These are phyloP conservation scores for Scaptomyza flava DNA, from an alignment of 2,888 invertebrate genomes.

Conservation along the genomic window DNA sequence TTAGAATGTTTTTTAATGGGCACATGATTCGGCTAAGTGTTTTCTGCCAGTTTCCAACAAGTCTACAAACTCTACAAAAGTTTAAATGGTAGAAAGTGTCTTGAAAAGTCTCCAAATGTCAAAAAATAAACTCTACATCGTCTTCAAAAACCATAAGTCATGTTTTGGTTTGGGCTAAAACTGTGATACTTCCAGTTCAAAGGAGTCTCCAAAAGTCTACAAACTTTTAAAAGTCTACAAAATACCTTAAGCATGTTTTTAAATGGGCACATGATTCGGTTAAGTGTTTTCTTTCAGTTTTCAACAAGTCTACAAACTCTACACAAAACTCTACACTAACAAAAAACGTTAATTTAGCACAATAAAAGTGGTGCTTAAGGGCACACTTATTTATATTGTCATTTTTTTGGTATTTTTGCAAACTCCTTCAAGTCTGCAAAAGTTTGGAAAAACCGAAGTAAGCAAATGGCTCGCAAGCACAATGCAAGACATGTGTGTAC, in stretches of 20 bases:
- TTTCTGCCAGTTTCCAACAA: background rate
- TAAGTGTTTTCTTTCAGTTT: background rate
- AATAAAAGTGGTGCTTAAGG: background rate
- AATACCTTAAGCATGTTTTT: background rate
- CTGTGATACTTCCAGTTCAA: background rate
- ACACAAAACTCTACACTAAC: slow-evolving; percentile 7
- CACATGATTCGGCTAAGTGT: background rate
- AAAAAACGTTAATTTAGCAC: background rate
- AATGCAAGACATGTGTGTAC: slow-evolving; percentile 6
- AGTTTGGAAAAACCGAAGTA: background rate
- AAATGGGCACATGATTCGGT: background rate
- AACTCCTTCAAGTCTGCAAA: slow-evolving; percentile 30
- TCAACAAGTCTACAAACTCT: slow-evolving; percentile 3
- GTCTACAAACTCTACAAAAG: slow-evolving; percentile 11
- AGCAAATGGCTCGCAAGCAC: background rate
- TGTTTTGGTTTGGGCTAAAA: background rate
- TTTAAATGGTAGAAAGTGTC: background rate
- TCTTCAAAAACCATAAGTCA: background rate
- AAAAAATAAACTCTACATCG: no score
- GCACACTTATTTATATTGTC: background rate
- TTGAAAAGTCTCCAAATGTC: background rate
- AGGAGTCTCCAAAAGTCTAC: slow-evolving; percentile 1
- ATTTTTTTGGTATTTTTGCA: background rate
- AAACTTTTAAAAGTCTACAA: background rate
- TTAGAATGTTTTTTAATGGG: background rate